Conservation (phyloP, 2,888 invertebrate genomes). For the Drepana falcataria region DNA sequence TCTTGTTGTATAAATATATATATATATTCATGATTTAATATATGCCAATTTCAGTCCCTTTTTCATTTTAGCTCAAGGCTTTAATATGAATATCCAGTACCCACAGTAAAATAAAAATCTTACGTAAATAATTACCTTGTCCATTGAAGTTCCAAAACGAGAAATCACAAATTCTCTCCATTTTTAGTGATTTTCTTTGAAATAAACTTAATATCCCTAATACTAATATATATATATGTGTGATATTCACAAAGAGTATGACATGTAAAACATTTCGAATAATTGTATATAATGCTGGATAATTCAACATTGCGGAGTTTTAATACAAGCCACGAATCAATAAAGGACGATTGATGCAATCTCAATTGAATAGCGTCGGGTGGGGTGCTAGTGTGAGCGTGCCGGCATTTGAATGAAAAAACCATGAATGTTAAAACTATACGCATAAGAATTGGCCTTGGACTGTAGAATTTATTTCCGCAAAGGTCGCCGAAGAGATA, state of each 20-base stretch:
- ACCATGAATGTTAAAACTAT: too few species aligned
- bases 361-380: conserved; percentile 12
- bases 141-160: conserved; percentile 37
- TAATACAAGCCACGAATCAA: conserved; percentile 11
- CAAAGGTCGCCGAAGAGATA: too few species aligned
- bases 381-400: conserved; percentile 10
- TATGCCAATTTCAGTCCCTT: too few species aligned
- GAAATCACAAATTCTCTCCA: conserved; percentile 15
- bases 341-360: conserved; percentile 15
- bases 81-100: too few species aligned
- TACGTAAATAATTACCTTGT: conserved; percentile 17
- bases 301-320: conserved; percentile 2
- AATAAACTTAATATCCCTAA: not conserved
- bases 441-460: too few species aligned
- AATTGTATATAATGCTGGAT: not conserved
- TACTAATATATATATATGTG: not conserved
- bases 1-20: too few species aligned
- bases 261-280: too few species aligned
- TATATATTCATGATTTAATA: too few species aligned
- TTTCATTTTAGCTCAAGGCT: too few species aligned
- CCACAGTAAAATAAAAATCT: too few species aligned
- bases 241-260: not conserved
- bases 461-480: too few species aligned
- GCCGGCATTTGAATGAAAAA: not conserved
- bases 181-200: conserved; percentile 3